Percentiles rank a stretch among this genome's conserved stretches.
These are phyloP conservation scores for Ginglymostoma cirratum DNA, from an alignment of 2,113 vertebrate genomes.

Conservation along the genomic window DNA sequence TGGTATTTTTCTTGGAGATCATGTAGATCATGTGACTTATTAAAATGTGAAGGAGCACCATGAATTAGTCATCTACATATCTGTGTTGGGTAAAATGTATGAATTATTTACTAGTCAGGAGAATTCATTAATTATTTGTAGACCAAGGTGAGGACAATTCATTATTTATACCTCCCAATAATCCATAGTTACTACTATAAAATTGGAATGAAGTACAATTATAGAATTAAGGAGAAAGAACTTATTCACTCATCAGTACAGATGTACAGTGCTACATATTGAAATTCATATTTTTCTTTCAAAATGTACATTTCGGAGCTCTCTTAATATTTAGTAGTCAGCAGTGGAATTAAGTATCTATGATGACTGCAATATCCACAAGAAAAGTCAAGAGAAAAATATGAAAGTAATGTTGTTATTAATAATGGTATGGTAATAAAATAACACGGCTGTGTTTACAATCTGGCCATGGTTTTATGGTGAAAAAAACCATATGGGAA, in stretches of 20 bases:
- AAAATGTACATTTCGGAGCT: neutral
- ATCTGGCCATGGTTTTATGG: no score
- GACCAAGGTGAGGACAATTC: neutral
- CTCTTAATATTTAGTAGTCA: neutral
- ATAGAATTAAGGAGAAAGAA: neutral
- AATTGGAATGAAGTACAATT: neutral
- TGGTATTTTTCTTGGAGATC: neutral
- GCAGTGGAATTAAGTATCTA: neutral
- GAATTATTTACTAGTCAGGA: conserved; percentile 27
- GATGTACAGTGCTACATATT: neutral
- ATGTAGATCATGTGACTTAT: neutral
- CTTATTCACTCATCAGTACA: neutral
- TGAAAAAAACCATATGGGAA: neutral
- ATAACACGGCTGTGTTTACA: neutral
- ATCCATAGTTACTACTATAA: neutral
- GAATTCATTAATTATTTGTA: conserved; percentile 20
- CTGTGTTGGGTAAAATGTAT: neutral
- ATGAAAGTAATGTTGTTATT: neutral
- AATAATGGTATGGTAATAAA: neutral
- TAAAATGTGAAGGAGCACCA: neutral
- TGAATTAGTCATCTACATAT: neutral
- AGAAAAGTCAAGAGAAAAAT: neutral
- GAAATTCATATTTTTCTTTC: neutral
- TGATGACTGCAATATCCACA: neutral
- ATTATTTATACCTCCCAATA: neutral